Evolutionary conservation across 2,113 vertebrate species (phyloP), one percentile per base, ranked within the genome.

Genomic region (Mormyrus iriodes): DNA sequence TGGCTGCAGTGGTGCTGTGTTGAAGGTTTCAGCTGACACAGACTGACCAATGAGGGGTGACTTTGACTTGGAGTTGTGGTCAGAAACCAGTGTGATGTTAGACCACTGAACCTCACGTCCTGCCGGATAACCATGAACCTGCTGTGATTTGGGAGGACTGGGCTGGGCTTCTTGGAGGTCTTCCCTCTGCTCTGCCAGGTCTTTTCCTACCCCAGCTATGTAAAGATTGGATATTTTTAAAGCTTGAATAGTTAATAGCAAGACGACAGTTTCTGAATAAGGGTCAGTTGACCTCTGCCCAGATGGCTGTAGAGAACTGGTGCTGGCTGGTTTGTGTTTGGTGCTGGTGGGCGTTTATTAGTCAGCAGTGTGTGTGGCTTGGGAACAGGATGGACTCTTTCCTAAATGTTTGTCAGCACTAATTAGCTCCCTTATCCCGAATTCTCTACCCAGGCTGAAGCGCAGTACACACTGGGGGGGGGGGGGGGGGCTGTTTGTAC

Each of bases 91-190:
- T 31, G 1, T n/a, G 61, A 4, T 65, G 61, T 65, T 27, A 65
- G 9, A 69, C n/a, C 35, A 76, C 15, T 76, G 35, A 42, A 42
- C 35, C 31, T 76, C 73, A 4, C 69, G 0, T 92, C 88, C 87
- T 61, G 90, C 94, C 69, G 94, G 65, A 15, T 39, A 8, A n/a
- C 27, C 35, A 17, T 92, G 84, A 90, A 92, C 58, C 91, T 88
- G 39, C 91, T 89, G 49, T 86, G 27, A n/a, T 35, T 86, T 27
- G 31, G 21, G 48, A 27, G 13, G 46, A 52, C n/a, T 1, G 21
- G 9, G 24, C 6, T 27, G 85, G 8, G 49, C 21, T 73, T 35
- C 27, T 69, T 15, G 27, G 44, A 76, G 27, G 44, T 27, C 9
- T 13, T 79, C 73, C 35, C 17, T 39, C 35, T 19, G 17, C 35